Conservation (phyloP, 92 coral and sea anemone species). For the Isaurus tuberculatus region DNA sequence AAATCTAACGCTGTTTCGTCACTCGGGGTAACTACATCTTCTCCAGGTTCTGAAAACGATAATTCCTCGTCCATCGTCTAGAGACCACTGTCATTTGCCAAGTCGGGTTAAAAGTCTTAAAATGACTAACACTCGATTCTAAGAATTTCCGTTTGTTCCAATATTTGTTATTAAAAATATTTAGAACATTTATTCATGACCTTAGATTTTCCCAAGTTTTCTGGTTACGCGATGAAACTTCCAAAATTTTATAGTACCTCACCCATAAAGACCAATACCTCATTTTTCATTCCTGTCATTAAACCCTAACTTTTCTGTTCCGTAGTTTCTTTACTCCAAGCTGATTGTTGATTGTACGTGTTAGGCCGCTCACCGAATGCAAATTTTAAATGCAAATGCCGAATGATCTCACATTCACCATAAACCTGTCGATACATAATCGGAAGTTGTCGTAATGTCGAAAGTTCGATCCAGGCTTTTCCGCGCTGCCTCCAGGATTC, state of each 20-base stretch:
- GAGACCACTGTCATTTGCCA: background rate
- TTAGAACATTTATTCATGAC: background rate
- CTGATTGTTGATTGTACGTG: background rate
- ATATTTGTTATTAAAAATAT: background rate
- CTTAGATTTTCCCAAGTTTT: background rate
- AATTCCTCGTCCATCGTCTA: slow-evolving; percentile 24
- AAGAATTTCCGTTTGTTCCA: background rate
- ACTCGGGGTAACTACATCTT: background rate
- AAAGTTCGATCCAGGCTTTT: slow-evolving; percentile 12
- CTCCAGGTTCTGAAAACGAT: background rate
- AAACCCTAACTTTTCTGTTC: background rate
- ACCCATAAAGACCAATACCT: background rate
- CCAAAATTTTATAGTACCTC: background rate
- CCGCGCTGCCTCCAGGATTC: background rate
- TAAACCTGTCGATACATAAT: background rate
- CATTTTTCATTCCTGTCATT: background rate
- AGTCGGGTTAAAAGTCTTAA: background rate
- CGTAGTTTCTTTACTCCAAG: background rate
- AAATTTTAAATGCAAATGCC: background rate
- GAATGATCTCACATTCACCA: background rate
- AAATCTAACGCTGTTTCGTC: slow-evolving; percentile 16
- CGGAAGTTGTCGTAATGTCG: background rate
- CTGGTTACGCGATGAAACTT: background rate
- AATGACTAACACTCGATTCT: background rate
- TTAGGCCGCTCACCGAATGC: background rate